phyloP scores from a whole-genome alignment of 2,888 invertebrate genomes.

The Chymomyza fuscimana region DNA sequence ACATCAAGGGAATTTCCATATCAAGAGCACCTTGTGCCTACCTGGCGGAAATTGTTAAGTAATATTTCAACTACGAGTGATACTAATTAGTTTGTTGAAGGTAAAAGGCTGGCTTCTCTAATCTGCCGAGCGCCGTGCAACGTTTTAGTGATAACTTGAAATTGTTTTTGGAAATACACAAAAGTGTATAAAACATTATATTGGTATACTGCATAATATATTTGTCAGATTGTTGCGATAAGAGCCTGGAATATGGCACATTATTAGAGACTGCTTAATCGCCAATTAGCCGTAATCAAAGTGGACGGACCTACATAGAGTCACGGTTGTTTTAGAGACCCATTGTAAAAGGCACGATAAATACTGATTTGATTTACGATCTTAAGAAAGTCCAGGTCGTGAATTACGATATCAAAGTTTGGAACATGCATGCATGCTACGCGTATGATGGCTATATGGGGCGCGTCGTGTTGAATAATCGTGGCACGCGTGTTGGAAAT shows the following conservation, averaged over 20 bases:
- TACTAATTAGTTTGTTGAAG: conserved; percentile 15
- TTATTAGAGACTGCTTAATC: conserved; percentile 56
- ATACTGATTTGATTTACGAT: neutral
- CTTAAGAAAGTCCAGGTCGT: neutral
- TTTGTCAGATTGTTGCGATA: neutral
- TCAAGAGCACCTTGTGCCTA: too few species aligned
- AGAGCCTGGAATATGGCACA: conserved; percentile 23
- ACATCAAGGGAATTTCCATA: neutral
- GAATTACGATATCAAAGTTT: conserved; percentile 1
- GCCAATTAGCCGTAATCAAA: conserved; percentile 48
- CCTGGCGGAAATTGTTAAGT: neutral
- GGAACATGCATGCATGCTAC: neutral
- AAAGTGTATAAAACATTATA: conserved; percentile 12
- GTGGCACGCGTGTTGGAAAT: conserved; percentile 50
- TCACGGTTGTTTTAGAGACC: neutral
- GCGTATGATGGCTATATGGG: neutral
- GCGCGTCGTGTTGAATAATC: conserved; percentile 41
- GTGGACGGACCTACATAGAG: conserved; percentile 14
- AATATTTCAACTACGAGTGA: neutral
- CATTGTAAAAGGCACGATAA: neutral
- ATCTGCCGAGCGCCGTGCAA: conserved; percentile 20
- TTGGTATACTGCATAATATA: conserved; percentile 16
- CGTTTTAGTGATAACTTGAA: conserved; percentile 16
- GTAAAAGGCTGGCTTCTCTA: conserved; percentile 7
- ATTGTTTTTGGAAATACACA: conserved; percentile 22